Evolutionary conservation across 2,113 vertebrate species (phyloP), one percentile per base, ranked within the genome.

Genomic region (Thamnophis sirtalis): DNA sequence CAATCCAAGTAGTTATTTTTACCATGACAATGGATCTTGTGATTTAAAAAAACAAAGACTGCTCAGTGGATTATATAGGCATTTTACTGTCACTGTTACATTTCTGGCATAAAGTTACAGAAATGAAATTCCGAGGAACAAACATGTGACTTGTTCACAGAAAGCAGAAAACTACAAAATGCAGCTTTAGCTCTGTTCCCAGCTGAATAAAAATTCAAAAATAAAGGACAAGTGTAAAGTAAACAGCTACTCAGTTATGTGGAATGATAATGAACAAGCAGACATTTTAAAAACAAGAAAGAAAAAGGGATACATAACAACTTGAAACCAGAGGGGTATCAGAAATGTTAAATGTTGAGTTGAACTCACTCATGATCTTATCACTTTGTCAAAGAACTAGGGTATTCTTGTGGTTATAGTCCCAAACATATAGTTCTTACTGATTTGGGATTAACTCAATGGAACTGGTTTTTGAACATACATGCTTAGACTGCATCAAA

Each of bases 1-100:
- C 26, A 89, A 86, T 92, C 48, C 68, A 48, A 88, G 24, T 43
- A 50, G 54, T 84, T 87, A 88, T 80, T 88, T 92, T 92, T 88
- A 55, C 28, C 87, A 21, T 50, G 24, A 43, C 28, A 89, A 88
- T 60, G 91, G 48, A 92, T 80, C 91, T 53, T 88, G 91, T 55
- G 50, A 88, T 88, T 88, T 50, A 53, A 54, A 90, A 84, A 90
- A 80, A n/a, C 49, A 73, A 73, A 80, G 28, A n/a, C 54, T 8
- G 24, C 73, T 89, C 43, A 60, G 38, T 38, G 10, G 28, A 58
- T 60, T 84, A 92, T 3, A 53, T 49, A 33, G 60, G 88, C 13
- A 24, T 54, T 54, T 92, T 88, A 28, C 26, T 56, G 63, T 28
- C 19, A 22, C 56, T 84, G 80, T 49, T 28, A 51, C 10, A 86